Percentiles rank a stretch among this genome's conserved stretches.
Evolutionary conservation across 2,888 invertebrate genomes (phyloP).

Genomic region (Meteorus cinctellus): DNA sequence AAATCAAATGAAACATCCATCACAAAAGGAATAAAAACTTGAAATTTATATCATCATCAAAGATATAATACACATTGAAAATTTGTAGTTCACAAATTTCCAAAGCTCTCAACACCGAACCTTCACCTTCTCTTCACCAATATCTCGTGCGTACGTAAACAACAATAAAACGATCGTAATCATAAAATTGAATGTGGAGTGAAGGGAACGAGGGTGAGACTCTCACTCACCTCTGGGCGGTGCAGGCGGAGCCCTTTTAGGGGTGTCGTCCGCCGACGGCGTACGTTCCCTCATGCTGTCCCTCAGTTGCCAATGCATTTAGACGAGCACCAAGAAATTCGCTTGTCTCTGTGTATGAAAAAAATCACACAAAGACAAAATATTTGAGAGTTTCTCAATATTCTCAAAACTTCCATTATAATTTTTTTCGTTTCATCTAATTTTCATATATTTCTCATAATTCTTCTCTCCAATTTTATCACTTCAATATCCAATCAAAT

Average conservation of each 20-base stretch:
- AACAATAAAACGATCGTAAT: background rate
- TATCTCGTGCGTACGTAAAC: no score
- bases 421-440: background rate
- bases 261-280: slow-evolving; percentile 72
- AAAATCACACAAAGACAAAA: slow-evolving; percentile 53
- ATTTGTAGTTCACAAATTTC: no score
- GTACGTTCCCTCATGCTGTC: slow-evolving; percentile 72
- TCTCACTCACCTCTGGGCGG: slow-evolving; percentile 69
- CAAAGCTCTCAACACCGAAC: no score
- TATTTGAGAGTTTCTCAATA: background rate
- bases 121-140: no score
- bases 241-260: slow-evolving; percentile 71
- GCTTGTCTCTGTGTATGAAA: slow-evolving; percentile 61
- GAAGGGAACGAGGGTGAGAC: slow-evolving; percentile 33
- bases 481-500: background rate
- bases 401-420: no score
- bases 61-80: no score
- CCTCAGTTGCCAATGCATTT: slow-evolving; percentile 64
- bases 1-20: no score
- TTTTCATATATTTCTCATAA: background rate
- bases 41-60: no score
- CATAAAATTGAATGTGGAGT: background rate
- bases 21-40: no score
- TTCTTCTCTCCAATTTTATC: background rate
- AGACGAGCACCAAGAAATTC: slow-evolving; percentile 56